Evolutionary conservation across 1,140 invertebrate genomes (phyloP).

Genomic region (Nymphalis io): DNA sequence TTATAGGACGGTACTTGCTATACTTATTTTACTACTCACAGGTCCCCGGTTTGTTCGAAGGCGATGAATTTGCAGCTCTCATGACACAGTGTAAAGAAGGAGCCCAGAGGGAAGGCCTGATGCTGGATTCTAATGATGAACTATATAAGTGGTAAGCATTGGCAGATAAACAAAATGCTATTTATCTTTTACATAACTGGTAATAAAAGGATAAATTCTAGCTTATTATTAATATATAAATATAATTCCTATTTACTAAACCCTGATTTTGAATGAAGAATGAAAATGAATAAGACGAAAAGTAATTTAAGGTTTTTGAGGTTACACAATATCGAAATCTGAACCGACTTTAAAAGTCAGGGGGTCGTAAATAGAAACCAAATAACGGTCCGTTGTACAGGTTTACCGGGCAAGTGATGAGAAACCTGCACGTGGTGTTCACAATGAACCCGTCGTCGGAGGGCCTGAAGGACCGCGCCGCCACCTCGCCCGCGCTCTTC

Average conservation of each 20-base stretch:
- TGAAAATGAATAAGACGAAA: too few relatives aligned
- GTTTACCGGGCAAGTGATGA: conserved; percentile 99
- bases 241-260: too few relatives aligned
- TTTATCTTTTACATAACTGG: too few relatives aligned
- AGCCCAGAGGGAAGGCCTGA: conserved; percentile 97
- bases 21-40: conserved; percentile 43
- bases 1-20: neutral
- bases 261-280: too few relatives aligned
- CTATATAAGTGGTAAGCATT: conserved; percentile 92
- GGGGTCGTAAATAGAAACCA: too few relatives aligned
- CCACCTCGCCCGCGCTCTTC: conserved; percentile 99
- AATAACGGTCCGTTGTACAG: conserved; percentile 54
- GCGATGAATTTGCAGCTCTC: conserved; percentile 98
- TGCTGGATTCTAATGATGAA: conserved; percentile 99
- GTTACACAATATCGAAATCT: too few relatives aligned
- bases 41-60: conserved; percentile 95
- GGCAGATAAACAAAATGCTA: too few relatives aligned
- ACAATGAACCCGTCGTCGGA: conserved; percentile 99
- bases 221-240: too few relatives aligned
- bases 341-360: too few relatives aligned
- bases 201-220: too few relatives aligned
- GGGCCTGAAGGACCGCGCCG: conserved; percentile 98
- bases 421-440: conserved; percentile 99
- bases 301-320: too few relatives aligned
- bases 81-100: conserved; percentile 99